Evolutionary conservation across 2,888 invertebrate species (phyloP).

Genomic region (Glaucopsyche alexis): DNA sequence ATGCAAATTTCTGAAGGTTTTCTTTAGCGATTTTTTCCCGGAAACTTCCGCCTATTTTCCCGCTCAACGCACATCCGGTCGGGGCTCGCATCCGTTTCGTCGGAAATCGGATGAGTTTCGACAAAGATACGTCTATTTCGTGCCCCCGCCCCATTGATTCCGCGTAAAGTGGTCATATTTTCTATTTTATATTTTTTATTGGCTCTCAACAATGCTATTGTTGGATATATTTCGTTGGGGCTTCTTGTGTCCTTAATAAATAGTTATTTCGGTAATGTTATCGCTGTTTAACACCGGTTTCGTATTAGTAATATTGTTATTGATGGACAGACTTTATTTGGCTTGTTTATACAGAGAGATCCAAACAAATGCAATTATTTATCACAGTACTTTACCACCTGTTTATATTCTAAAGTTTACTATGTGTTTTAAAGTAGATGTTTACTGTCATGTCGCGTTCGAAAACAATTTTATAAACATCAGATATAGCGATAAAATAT

Average conservation of each 20-base stretch:
- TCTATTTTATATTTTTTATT: slow-evolving; percentile 66
- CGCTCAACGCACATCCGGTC: slow-evolving; percentile 73
- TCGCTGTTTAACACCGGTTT: slow-evolving; percentile 23
- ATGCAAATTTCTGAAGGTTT: slow-evolving; percentile 73
- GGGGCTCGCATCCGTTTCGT: slow-evolving; percentile 64
- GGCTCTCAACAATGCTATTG: slow-evolving; percentile 52
- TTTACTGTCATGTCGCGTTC: not conserved
- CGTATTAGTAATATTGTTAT: slow-evolving; percentile 24
- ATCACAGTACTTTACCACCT: not conserved
- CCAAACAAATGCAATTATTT: not conserved
- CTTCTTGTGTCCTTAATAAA: slow-evolving; percentile 28
- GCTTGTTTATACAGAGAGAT: not conserved
- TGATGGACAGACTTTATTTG: not conserved
- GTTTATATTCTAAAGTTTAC: not conserved
- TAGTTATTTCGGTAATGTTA: slow-evolving; percentile 19
- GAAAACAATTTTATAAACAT: not conserved
- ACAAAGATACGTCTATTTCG: slow-evolving; percentile 39
- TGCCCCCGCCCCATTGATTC: slow-evolving; percentile 44
- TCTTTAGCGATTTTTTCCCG: slow-evolving; percentile 63
- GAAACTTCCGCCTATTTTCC: slow-evolving; percentile 79
- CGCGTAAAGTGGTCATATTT: slow-evolving; percentile 58
- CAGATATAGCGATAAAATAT: slow-evolving; percentile 14
- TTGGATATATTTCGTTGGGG: slow-evolving; percentile 36
- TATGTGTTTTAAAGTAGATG: slow-evolving; percentile 10
- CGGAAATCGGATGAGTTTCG: slow-evolving; percentile 65